Conservation (phyloP, 2,797 vertebrate genomes). For the Nyctalus aviator region DNA sequence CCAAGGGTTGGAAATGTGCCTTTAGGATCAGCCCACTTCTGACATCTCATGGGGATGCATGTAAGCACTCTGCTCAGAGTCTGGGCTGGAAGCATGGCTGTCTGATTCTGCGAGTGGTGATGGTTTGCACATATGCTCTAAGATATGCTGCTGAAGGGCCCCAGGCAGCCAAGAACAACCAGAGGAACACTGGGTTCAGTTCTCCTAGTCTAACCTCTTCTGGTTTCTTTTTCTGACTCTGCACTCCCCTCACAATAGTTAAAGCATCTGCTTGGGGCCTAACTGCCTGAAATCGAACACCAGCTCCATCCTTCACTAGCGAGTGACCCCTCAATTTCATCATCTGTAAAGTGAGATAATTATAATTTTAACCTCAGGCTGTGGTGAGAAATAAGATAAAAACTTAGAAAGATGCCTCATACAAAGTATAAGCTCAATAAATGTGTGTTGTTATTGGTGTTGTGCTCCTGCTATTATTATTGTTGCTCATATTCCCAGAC, state of each 20-base stretch:
- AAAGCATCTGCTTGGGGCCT: background rate
- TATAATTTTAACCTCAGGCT: background rate
- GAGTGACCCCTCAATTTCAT: background rate
- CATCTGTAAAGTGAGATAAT: background rate
- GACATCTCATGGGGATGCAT: accelerated
- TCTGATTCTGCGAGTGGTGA: too few species aligned
- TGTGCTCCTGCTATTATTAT: background rate
- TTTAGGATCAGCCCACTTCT: background rate
- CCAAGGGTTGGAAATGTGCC: background rate
- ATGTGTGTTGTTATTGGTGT: too few species aligned
- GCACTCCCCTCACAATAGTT: background rate
- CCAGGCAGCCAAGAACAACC: background rate
- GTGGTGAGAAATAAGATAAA: background rate
- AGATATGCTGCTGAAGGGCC: background rate
- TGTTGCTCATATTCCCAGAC: background rate
- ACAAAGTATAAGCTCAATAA: background rate
- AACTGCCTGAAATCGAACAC: background rate
- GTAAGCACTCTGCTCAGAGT: accelerated
- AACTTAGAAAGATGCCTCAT: background rate
- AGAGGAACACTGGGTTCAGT: background rate
- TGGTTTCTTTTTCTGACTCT: background rate
- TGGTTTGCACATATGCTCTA: background rate
- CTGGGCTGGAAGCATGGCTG: background rate
- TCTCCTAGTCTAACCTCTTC: background rate
- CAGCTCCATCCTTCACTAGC: background rate